Evolutionary conservation across 2,888 invertebrate genomes (phyloP), one percentile per base, ranked within the genome.

Genomic region (Mimumesa dahlbomi): DNA sequence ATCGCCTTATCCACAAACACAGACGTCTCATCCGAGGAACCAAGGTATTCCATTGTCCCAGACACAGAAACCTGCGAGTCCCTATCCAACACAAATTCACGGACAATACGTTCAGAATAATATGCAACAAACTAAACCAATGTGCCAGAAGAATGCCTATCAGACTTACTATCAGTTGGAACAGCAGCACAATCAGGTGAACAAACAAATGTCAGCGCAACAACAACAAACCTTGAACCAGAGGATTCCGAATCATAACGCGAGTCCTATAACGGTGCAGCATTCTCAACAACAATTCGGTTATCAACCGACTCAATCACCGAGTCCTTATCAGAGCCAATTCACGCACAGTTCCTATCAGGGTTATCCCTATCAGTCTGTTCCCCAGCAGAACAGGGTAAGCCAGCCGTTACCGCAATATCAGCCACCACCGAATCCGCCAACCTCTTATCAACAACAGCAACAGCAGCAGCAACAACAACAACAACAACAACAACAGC

Each of bases 381-480:
- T 73, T 69, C 82, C 79, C 16, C 86, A 84, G 29, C 78, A 80
- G 2, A 83, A 71, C 54, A 83, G 87, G 46, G 56, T 83, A 4
- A 87, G 84, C 64, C 90, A 89, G 68, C 79, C 85, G 1, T 63
- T 89, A n/a, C 88, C 90, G 0, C 89, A 90, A 46, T 90, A 90
- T 69, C 90, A 89, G 57, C 88, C 87, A n/a, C 86, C 89, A 22
- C 91, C 83, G 77, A 91, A 73, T 89, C 80, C 89, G 54, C 57
- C 82, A 34, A 62, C 68, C 2, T 70, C 73, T 19, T 83, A 85
- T 77, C 87, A 88, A 63, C 85, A 87, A 14, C 86, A 90, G 13
- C 78, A 75, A 7, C 25, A 25, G 25, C 25, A 25, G 25, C 25
- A 25, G 7, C 3, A 25, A 3, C 25, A 25, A 7, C 25, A 25